Conservation (phyloP, 2,797 vertebrate species). For the Esox lucius region DNA sequence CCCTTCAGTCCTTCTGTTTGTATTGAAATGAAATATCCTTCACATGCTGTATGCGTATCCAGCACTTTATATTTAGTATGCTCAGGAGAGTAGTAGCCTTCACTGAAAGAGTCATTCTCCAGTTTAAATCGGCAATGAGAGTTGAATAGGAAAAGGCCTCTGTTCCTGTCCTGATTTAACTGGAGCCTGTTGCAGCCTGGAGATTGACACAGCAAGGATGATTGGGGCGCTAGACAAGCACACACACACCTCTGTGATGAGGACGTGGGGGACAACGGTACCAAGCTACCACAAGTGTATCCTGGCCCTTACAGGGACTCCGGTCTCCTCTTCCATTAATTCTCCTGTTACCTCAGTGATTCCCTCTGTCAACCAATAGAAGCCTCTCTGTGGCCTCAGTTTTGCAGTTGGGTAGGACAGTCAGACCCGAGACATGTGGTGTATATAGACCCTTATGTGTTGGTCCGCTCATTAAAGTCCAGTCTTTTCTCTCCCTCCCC, state of each 20-base stretch:
- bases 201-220: constrained; percentile 2
- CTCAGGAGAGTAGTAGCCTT: not conserved
- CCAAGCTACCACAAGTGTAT: not conserved
- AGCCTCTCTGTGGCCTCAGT: not conserved
- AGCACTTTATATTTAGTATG: not conserved
- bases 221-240: not conserved
- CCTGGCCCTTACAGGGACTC: not conserved
- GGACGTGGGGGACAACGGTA: not conserved
- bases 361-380: not conserved
- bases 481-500: constrained; percentile 14
- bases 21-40: not conserved
- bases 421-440: not conserved
- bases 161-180: not conserved
- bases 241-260: not conserved
- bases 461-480: not conserved
- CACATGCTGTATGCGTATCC: not conserved
- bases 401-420: not conserved
- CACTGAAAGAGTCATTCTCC: not conserved
- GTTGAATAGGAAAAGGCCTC: not conserved
- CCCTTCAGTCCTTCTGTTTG: not conserved
- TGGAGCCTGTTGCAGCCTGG: constrained; percentile 1
- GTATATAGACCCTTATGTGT: not conserved
- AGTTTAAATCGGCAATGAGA: not conserved
- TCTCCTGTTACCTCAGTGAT: constrained; percentile 5
- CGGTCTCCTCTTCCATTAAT: constrained; percentile 7